phyloP scores from a whole-genome alignment of 2,797 vertebrate species.

The Crossoptilon crossoptilon region DNA sequence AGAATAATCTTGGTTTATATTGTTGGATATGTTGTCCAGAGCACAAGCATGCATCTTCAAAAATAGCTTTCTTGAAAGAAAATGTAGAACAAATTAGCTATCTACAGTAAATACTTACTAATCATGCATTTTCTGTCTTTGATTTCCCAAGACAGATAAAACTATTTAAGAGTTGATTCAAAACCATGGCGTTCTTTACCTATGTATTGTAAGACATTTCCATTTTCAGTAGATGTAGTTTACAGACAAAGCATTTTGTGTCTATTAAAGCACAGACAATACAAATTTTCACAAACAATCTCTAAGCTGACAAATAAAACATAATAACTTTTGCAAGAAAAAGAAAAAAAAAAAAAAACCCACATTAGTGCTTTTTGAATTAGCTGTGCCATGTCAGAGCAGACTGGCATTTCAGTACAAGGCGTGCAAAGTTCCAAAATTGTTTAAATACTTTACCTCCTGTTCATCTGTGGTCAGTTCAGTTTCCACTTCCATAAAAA shows the following conservation, averaged over 20 bases:
- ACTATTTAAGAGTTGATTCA: slow-evolving; percentile 1
- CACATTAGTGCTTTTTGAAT: background rate
- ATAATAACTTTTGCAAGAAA: background rate
- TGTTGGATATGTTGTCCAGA: background rate
- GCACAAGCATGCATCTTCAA: background rate
- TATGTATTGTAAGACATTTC: slow-evolving; percentile 19
- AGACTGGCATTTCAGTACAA: background rate
- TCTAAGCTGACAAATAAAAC: background rate
- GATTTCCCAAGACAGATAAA: background rate
- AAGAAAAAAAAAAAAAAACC: background rate
- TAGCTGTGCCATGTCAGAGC: background rate
- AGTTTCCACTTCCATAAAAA: background rate
- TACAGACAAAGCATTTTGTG: background rate
- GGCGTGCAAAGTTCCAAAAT: background rate
- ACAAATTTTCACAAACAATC: background rate
- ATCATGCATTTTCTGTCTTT: background rate
- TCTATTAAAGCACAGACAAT: background rate
- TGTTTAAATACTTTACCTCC: background rate
- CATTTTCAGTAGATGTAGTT: background rate
- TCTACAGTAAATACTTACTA: background rate
- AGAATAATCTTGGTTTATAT: background rate
- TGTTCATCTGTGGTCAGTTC: background rate
- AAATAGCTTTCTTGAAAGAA: background rate
- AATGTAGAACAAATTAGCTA: background rate
- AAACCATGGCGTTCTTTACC: background rate